Conservation (phyloP, 2,113 vertebrate genomes). For the Pionites leucogaster region DNA sequence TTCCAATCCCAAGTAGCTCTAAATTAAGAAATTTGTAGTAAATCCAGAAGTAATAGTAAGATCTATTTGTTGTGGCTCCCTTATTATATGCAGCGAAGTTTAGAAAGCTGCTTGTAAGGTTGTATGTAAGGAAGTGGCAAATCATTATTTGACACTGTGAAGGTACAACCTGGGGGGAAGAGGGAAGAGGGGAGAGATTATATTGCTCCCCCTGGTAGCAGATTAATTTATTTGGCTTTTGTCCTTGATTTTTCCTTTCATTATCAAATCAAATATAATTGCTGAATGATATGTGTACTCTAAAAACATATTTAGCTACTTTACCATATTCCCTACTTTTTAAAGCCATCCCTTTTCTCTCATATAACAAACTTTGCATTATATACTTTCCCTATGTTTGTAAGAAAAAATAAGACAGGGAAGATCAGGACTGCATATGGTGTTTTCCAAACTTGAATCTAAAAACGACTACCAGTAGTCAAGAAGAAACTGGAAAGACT, state of each 20-base stretch:
- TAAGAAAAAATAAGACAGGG: neutral
- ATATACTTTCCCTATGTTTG: neutral
- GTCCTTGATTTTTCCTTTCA: neutral
- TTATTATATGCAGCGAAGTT: neutral
- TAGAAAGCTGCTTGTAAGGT: neutral
- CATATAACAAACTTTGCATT: neutral
- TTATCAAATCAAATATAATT: neutral
- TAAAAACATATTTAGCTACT: neutral
- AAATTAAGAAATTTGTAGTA: neutral
- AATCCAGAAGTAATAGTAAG: neutral
- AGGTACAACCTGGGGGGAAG: neutral
- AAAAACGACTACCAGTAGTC: neutral
- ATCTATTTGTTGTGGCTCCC: neutral
- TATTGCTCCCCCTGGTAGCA: neutral
- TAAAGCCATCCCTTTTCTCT: neutral
- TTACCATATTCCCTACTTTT: neutral
- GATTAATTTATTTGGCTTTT: neutral
- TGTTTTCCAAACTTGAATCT: neutral
- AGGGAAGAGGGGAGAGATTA: neutral
- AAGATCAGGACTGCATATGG: neutral
- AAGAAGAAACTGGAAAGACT: neutral
- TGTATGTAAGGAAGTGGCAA: neutral
- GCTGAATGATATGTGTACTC: neutral
- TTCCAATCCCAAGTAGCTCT: neutral
- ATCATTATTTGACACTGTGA: neutral